phyloP scores from a whole-genome alignment of 1,140 invertebrate genomes.

The Matsumurasca onukii region DNA sequence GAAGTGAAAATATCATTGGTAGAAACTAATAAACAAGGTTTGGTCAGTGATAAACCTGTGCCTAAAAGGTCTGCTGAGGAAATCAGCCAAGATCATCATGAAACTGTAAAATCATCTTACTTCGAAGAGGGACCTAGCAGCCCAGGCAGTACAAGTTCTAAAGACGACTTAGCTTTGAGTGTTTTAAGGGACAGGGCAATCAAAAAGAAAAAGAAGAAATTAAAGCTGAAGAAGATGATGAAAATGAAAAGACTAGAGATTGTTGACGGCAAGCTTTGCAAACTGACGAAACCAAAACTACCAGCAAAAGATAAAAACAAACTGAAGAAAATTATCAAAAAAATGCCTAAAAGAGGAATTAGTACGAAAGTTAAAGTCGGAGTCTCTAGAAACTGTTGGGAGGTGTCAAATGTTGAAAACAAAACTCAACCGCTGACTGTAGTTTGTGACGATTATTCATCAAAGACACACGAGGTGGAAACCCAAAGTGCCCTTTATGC shows the following conservation, averaged over 20 bases:
- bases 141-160: constrained; percentile 8
- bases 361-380: constrained; percentile 27
- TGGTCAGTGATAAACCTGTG: no score
- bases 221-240: constrained; percentile 23
- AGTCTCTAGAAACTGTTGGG: constrained; percentile 26
- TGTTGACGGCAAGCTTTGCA: constrained; percentile 1
- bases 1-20: background rate
- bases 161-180: background rate
- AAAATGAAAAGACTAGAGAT: constrained; percentile 11
- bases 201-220: constrained; percentile 25
- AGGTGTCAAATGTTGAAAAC: constrained; percentile 27
- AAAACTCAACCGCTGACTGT: background rate
- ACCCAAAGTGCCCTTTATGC: no score
- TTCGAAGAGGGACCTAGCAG: background rate
- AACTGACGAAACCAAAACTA: constrained; percentile 26
- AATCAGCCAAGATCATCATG: background rate
- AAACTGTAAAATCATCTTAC: background rate
- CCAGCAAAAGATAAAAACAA: background rate
- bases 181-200: constrained; percentile 6
- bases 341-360: constrained; percentile 15
- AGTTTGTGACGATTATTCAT: no score
- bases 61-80: no score
- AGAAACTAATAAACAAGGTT: constrained; percentile 5
- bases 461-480: no score
- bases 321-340: constrained; percentile 10